These are phyloP conservation scores for Reinhardtius hippoglossoides DNA, from an alignment of 2,113 vertebrate genomes.

Conservation along the genomic window DNA sequence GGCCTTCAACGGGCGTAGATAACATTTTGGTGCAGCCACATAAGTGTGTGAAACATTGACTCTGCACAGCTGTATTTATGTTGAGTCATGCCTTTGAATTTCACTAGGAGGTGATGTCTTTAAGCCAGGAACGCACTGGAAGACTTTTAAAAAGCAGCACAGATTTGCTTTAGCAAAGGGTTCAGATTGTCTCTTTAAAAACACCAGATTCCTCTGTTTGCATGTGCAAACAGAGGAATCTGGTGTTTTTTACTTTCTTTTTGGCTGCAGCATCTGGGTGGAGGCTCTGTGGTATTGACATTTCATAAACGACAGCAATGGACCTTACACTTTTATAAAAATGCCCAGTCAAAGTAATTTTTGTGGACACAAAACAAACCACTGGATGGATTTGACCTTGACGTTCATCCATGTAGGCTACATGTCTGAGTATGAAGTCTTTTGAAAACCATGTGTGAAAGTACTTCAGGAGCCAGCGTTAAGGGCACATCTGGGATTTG, in stretches of 20 bases:
- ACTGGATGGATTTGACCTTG: too few relatives aligned
- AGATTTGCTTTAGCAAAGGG: not conserved
- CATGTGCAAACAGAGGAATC: not conserved
- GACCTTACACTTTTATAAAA: not conserved
- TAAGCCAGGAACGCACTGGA: slow-evolving; percentile 1
- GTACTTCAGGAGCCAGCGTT: not conserved
- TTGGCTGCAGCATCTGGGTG: not conserved
- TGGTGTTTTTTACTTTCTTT: not conserved
- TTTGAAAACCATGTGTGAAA: slow-evolving; percentile 7
- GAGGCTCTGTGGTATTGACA: not conserved
- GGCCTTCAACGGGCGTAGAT: slow-evolving; percentile 6
- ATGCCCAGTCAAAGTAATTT: not conserved
- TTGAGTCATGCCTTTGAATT: slow-evolving; percentile 48
- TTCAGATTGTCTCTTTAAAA: not conserved
- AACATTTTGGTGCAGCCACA: not conserved
- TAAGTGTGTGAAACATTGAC: slow-evolving; percentile 19
- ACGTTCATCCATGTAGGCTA: not conserved
- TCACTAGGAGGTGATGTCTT: slow-evolving; percentile 41
- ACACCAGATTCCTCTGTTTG: too few relatives aligned
- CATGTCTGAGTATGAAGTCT: not conserved
- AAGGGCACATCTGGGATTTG: not conserved
- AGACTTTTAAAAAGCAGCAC: not conserved
- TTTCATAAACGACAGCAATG: not conserved
- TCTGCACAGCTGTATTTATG: slow-evolving; percentile 59
- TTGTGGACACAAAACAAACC: not conserved